Evolutionary conservation across 2,888 invertebrate genomes (phyloP).

Genomic region (Beris chalybata): DNA sequence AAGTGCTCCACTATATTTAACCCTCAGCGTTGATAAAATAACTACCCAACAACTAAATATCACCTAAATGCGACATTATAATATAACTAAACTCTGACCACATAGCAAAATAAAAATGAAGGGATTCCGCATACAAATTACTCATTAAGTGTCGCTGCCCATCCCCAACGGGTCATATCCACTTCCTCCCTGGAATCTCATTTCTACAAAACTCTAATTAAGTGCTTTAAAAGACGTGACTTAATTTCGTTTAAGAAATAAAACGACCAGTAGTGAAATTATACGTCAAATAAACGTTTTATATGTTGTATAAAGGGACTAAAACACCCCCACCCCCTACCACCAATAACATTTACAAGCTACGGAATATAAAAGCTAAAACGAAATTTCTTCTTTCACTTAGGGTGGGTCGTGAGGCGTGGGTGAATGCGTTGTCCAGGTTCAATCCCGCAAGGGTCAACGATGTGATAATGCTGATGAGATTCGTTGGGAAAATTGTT

Average conservation of each 20-base stretch:
- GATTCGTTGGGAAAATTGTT: slow-evolving; percentile 14
- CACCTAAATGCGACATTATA: no score
- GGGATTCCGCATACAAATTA: slow-evolving; percentile 35
- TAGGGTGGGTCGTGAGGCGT: not conserved
- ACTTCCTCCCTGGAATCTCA: not conserved
- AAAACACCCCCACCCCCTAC: no score
- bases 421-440: not conserved
- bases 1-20: no score
- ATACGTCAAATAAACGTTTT: slow-evolving; percentile 21
- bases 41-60: no score
- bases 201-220: slow-evolving; percentile 22
- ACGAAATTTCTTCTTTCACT: not conserved
- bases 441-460: slow-evolving; percentile 12
- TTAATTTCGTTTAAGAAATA: slow-evolving; percentile 22
- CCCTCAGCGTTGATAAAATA: no score
- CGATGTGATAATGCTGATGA: slow-evolving; percentile 29
- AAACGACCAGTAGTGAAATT: slow-evolving; percentile 20
- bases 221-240: slow-evolving; percentile 33
- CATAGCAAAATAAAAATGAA: slow-evolving; percentile 9
- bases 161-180: not conserved
- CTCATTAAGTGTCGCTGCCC: slow-evolving; percentile 32
- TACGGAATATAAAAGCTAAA: not conserved
- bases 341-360: no score
- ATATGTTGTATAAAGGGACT: slow-evolving; percentile 5
- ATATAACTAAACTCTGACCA: no score